These are phyloP conservation scores for Schlechtendalia chinensis DNA, from an alignment of 1,140 invertebrate genomes.

Conservation along the genomic window DNA sequence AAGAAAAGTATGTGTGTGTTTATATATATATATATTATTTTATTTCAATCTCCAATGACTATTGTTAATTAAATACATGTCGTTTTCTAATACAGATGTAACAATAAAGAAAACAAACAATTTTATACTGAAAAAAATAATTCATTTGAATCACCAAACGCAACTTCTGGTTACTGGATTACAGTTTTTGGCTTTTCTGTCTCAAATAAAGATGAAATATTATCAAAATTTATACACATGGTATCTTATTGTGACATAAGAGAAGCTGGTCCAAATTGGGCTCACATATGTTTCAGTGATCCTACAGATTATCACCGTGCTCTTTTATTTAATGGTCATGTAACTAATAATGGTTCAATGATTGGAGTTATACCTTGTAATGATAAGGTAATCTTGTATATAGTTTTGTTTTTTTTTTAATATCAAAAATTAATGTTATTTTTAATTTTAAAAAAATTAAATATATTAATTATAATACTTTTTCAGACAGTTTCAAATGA, in stretches of 20 bases:
- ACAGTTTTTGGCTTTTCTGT: slow-evolving; percentile 36
- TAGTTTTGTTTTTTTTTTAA: no score
- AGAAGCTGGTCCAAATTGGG: slow-evolving; percentile 47
- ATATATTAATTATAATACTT: background rate
- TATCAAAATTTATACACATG: slow-evolving; percentile 40
- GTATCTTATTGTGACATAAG: slow-evolving; percentile 31
- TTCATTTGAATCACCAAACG: background rate
- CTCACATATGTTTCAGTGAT: slow-evolving; percentile 44
- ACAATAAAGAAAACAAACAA: slow-evolving; percentile 46
- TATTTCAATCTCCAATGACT: no score
- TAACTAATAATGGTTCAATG: slow-evolving; percentile 43
- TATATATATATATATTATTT: background rate
- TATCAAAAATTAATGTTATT: no score
- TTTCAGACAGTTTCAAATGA: slow-evolving; percentile 42
- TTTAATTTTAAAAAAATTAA: no score
- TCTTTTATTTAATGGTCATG: slow-evolving; percentile 41
- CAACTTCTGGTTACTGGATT: background rate
- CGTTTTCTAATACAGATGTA: slow-evolving; percentile 7
- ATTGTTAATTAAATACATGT: background rate
- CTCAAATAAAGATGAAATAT: slow-evolving; percentile 47
- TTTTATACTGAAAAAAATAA: slow-evolving; percentile 44
- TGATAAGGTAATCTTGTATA: slow-evolving; percentile 27
- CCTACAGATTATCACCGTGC: slow-evolving; percentile 44
- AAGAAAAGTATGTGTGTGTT: background rate
- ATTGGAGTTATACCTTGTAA: slow-evolving; percentile 46